Evolutionary conservation across 92 coral and sea anemone species (phyloP).

Genomic region (Zoanthus solanderi): DNA sequence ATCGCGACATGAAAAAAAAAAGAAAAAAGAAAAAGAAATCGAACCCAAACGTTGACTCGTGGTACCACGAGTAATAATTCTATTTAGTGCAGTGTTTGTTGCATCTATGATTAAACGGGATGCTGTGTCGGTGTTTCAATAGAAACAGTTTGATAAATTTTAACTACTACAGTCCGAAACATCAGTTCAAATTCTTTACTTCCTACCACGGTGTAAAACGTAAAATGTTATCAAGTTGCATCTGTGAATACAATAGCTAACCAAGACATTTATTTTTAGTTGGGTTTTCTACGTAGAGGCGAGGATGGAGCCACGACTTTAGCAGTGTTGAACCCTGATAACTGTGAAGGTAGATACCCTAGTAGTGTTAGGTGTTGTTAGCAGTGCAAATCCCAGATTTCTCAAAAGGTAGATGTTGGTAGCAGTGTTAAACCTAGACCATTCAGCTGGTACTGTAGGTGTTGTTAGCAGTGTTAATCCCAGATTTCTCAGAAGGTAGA

Average conservation of each 20-base stretch:
- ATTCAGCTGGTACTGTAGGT: neutral
- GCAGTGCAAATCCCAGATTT: slow-evolving; percentile 74
- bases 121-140: no score
- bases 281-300: slow-evolving; percentile 91
- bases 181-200: no score
- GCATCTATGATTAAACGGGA: no score
- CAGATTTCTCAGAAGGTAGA: neutral
- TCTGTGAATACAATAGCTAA: neutral
- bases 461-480: slow-evolving; percentile 47
- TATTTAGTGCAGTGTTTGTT: no score
- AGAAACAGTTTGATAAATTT: no score
- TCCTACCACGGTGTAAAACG: no score
- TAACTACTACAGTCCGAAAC: no score
- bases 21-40: no score
- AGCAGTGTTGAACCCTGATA: slow-evolving; percentile 87
- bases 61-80: no score
- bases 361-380: neutral
- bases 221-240: neutral
- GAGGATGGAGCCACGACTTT: slow-evolving; percentile 93
- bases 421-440: neutral
- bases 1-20: no score
- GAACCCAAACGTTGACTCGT: no score
- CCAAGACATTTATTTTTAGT: slow-evolving; percentile 40
- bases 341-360: slow-evolving; percentile 63
- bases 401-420: neutral